Conservation (phyloP, 2,113 vertebrate species). For the Cavia aperea region DNA sequence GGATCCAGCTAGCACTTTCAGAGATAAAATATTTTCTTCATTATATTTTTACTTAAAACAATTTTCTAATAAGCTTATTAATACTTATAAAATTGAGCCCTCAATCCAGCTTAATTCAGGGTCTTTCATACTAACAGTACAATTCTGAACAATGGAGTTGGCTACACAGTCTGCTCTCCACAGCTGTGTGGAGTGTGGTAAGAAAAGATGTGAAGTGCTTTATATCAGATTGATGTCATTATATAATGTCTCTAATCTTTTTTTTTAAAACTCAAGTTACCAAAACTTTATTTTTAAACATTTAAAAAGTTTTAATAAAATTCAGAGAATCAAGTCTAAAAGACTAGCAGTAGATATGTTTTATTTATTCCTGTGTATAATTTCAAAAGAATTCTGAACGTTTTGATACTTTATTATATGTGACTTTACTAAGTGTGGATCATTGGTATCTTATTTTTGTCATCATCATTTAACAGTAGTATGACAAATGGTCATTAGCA, state of each 20-base stretch:
- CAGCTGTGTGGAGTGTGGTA: neutral
- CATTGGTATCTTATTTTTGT: neutral
- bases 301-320: neutral
- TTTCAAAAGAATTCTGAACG: neutral
- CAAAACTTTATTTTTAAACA: neutral
- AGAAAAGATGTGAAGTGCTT: neutral
- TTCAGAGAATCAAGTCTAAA: neutral
- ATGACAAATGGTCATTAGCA: neutral
- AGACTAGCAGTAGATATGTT: neutral
- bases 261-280: neutral
- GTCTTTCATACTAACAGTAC: neutral
- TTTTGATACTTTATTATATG: neutral
- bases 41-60: neutral
- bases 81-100: neutral
- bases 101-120: neutral
- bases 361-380: neutral
- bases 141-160: conserved; percentile 32
- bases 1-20: neutral
- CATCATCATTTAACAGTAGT: neutral
- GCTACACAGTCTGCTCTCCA: neutral
- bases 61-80: neutral
- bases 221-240: neutral
- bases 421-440: neutral
- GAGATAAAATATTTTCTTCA: conserved; percentile 20
- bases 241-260: neutral